Base-by-base conservation (phyloP, 2,888 invertebrate genomes). In the Coremacera marginata region DNA sequence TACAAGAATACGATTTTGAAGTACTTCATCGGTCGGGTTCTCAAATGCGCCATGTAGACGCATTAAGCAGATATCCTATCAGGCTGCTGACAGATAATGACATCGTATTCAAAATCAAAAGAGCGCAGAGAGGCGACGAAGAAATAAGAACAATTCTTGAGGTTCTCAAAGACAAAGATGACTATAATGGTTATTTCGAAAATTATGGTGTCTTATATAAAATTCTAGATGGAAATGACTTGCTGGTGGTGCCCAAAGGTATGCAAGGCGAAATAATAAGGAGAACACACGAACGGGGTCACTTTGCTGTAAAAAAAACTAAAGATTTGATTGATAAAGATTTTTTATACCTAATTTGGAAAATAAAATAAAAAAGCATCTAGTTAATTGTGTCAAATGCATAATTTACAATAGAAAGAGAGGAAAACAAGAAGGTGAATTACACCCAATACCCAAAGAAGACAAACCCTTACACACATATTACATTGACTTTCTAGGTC, bases 21-120 rank as follows among this genome's bases (percentile, higher is more conserved):
- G 77, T 80, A n/a, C 81, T 82, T 57, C 82, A 84, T 73, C 78
- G 79, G 8, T 44, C 75, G 9, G 80, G 78, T 0, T 37, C 31
- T 0, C 34, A 75, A 25, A 77, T 82, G 80, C 79, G 76, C 16
- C 79, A 80, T 44, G 81, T 81, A 0, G 80, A 82, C 73, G 55
- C 67, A 3, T 74, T 81, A 5, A 81, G 81, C 68, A 70, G 81
- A 14, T 77, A 78, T 52, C 74, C 80, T 9, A 25, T 80, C 14
- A 77, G 78, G 76, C 25, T 76, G 49, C 76, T 78, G 57, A 55
- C 37, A 31, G 63, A 79, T 16, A 57, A 70, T 8, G 37, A 51
- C 49, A 2, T 57, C 19, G 14, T 57, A 3, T 68, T 72, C 4
- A 74, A 44, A n/a, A 70, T 80, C 34, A 71, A 44, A 55, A 65